Evolutionary conservation across 2,113 vertebrate species (phyloP), one percentile per base, ranked within the genome.

Genomic region (Corvus moneduloides): DNA sequence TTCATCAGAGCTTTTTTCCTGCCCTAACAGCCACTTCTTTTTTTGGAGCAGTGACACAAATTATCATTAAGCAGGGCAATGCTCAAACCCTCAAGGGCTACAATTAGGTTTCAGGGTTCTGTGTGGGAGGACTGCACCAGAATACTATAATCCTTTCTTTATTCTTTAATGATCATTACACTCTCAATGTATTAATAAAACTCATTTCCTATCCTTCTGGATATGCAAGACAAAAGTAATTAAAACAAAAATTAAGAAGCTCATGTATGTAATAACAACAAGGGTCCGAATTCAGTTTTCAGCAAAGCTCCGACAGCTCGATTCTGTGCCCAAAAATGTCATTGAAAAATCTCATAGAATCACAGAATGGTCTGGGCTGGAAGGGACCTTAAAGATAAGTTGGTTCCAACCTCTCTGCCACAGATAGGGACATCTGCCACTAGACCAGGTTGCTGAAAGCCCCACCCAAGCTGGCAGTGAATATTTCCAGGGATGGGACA

Each of bases 31-130:
- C 75, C 93, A 73, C 78, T 96, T 96, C 87, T 89, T 89, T 94
- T 91, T 93, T 96, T 89, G 84, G 87, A 95, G 71, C 89, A 69
- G 74, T 79, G 81, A 90, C 93, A 95, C 94, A 95, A 95, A 96
- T 97, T 94, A 95, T 80, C 94, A 88, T 97, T 97, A 96, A 96
- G 87, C 78, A 94, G 94, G 94, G 95, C 95, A 94, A 46, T 84
- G 91, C 71, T 94, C 74, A 91, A 93, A 94, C 74, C 89, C 89
- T 96, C 78, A 93, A 96, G 91, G 93, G 75, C 94, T 95, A 94
- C 93, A 95, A 95, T 94, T 96, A 96, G 82, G 84, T 96, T 96
- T 95, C 10, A 89, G 94, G 96, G 95, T 95, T 94, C 89, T 5
- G 4, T 96, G 95, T 93, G 81, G 93, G 91, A 96, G 89, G 93